phyloP scores from a whole-genome alignment of 64 coral and sea anemone genomes.

The Porites lutea region DNA sequence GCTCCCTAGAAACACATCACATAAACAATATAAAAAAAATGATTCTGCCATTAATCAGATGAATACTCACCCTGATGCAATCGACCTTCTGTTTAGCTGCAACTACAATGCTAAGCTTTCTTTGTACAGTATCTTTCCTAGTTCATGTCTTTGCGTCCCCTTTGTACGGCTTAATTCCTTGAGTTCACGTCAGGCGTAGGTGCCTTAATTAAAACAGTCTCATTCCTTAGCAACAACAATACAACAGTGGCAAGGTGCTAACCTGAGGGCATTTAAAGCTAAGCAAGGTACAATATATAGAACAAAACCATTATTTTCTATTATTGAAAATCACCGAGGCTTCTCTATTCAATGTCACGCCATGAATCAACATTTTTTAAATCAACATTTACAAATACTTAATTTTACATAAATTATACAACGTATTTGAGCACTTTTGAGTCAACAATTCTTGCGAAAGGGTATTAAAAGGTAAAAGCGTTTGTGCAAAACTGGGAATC shows the following conservation, averaged over 20 bases:
- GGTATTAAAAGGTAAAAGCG: too few relatives aligned
- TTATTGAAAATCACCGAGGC: not conserved
- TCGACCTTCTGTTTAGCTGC: not conserved
- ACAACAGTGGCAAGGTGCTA: not conserved
- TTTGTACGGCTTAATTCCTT: not conserved
- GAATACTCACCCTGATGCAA: not conserved
- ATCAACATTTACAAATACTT: too few relatives aligned
- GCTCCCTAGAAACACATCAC: not conserved
- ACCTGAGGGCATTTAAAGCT: not conserved
- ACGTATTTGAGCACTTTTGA: too few relatives aligned
- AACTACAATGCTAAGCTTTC: not conserved
- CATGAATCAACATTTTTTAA: not conserved
- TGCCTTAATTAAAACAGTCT: not conserved
- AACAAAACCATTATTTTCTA: not conserved
- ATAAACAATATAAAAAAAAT: not conserved
- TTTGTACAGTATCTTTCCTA: not conserved
- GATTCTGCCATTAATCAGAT: not conserved
- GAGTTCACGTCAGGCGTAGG: not conserved
- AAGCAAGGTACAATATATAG: not conserved
- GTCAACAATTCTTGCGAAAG: too few relatives aligned
- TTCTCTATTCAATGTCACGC: not conserved
- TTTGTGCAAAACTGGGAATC: too few relatives aligned
- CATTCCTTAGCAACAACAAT: not conserved
- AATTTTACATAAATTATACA: too few relatives aligned
- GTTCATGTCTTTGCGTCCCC: not conserved